Evolutionary conservation across 2,113 vertebrate species (phyloP).

Genomic region (Todiramphus saurophagus): DNA sequence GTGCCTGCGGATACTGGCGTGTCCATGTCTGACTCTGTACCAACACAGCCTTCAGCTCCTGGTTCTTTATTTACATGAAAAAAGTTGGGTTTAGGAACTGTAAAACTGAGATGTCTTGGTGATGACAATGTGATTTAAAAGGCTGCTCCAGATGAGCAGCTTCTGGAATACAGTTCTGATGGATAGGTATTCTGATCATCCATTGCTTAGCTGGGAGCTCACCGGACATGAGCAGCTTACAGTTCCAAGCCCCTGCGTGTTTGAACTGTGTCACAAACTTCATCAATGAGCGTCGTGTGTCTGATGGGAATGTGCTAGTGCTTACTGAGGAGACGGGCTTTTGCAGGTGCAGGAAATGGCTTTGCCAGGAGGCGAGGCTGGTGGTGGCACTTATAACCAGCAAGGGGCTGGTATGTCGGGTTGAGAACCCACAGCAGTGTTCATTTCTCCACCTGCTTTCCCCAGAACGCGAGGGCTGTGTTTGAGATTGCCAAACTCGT

Average conservation of each 20-base stretch:
- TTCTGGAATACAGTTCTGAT: background rate
- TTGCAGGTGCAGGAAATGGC: conserved; percentile 24
- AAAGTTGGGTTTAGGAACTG: background rate
- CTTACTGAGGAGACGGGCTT: background rate
- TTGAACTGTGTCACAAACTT: background rate
- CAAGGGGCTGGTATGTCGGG: accelerated
- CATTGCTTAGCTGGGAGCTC: background rate
- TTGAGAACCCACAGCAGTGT: background rate
- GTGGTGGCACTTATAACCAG: background rate
- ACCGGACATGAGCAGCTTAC: accelerated
- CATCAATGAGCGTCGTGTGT: background rate
- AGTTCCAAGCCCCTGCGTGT: accelerated
- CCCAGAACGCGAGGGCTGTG: background rate
- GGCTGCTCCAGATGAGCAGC: background rate
- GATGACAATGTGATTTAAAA: background rate
- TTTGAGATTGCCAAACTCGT: background rate
- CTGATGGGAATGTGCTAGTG: background rate
- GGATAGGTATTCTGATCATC: background rate
- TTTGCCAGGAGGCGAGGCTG: background rate
- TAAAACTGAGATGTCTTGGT: background rate
- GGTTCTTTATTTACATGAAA: background rate
- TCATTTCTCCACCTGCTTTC: background rate
- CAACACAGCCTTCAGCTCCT: background rate
- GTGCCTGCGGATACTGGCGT: accelerated
- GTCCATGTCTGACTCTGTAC: background rate